Evolutionary conservation across 37 sponge, comb jelly and placozoan genomes (phyloP).

Genomic region (Mnemiopsis leidyi): DNA sequence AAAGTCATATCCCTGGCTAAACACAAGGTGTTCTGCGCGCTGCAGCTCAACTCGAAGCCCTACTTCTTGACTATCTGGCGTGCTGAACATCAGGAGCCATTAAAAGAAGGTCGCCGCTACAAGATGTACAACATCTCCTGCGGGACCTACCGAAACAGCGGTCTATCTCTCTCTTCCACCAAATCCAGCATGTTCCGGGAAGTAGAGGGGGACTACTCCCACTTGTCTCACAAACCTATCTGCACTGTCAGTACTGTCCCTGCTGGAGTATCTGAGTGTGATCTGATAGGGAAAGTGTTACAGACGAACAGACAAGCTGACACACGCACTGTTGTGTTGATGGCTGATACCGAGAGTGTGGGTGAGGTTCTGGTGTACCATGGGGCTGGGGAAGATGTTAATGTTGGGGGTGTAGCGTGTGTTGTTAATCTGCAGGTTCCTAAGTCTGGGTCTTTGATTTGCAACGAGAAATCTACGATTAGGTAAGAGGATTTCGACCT

Average conservation of each 20-base stretch:
- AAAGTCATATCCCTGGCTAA: background rate
- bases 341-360: background rate
- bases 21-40: background rate
- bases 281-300: background rate
- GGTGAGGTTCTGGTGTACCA: background rate
- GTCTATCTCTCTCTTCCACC: background rate
- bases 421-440: slow-evolving; percentile 6
- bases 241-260: background rate
- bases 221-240: background rate
- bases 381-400: background rate
- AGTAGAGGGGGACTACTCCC: background rate
- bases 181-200: background rate
- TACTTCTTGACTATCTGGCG: slow-evolving; percentile 33
- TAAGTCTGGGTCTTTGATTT: background rate
- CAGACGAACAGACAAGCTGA: slow-evolving; percentile 3
- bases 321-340: background rate
- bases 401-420: background rate
- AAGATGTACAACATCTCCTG: slow-evolving; percentile 17
- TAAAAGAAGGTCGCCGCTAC: background rate
- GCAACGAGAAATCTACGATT: background rate
- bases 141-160: background rate
- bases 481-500: too few species aligned
- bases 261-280: background rate
- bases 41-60: background rate
- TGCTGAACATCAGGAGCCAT: background rate